phyloP scores from a whole-genome alignment of 2,113 vertebrate species.

The Hemibagrus wyckioides region DNA sequence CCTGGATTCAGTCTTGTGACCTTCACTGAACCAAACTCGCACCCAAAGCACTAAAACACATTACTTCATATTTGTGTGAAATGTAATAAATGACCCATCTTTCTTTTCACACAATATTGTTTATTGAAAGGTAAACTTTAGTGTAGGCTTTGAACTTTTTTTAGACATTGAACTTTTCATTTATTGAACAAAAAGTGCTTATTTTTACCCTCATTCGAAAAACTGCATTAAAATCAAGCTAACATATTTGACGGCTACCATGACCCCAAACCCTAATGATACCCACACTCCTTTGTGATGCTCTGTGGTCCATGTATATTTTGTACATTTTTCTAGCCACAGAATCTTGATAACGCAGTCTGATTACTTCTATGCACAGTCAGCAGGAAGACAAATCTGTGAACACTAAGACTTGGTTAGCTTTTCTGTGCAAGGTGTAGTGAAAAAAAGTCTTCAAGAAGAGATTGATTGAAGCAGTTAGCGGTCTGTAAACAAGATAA shows the following conservation, averaged over 20 bases:
- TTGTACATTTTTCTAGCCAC: neutral
- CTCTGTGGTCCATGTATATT: neutral
- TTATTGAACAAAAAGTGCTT: neutral
- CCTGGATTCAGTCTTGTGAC: neutral
- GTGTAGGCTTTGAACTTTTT: neutral
- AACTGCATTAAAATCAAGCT: neutral
- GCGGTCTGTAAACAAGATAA: neutral
- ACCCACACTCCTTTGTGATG: neutral
- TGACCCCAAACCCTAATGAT: neutral
- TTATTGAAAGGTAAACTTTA: neutral
- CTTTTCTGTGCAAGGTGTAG: neutral
- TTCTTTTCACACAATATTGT: neutral
- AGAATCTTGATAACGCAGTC: neutral
- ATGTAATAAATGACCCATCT: neutral
- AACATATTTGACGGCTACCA: neutral
- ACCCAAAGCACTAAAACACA: neutral
- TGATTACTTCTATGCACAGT: neutral
- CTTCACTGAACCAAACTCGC: neutral
- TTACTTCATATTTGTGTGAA: neutral
- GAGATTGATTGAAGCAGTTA: neutral
- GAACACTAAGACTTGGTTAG: neutral
- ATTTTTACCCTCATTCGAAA: neutral
- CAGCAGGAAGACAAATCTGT: neutral
- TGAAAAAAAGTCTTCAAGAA: neutral
- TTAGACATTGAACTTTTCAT: neutral